These are phyloP conservation scores for Acanthosepion lycidas DNA, from an alignment of 2,888 invertebrate species.

Conservation along the genomic window DNA sequence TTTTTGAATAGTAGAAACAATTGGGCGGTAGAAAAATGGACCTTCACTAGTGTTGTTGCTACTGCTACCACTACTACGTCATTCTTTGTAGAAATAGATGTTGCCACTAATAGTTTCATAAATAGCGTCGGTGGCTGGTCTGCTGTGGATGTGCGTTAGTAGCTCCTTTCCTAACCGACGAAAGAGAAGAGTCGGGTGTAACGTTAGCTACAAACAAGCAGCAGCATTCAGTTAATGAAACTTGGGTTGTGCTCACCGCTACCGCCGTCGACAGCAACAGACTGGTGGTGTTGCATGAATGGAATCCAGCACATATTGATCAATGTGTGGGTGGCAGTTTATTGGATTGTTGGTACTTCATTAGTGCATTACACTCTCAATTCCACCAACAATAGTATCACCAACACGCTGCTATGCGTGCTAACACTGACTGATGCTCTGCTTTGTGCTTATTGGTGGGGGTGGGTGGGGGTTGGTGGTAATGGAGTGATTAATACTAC, in stretches of 20 bases:
- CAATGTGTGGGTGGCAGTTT: conserved; percentile 22
- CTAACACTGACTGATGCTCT: background rate
- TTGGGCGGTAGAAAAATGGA: background rate
- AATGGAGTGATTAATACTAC: background rate
- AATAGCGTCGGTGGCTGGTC: background rate
- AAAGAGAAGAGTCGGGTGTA: background rate
- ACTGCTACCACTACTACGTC: background rate
- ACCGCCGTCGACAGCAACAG: background rate
- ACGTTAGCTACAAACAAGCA: background rate
- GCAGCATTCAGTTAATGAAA: background rate
- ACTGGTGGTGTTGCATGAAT: background rate
- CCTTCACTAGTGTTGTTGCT: no score
- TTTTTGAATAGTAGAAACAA: background rate
- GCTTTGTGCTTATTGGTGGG: background rate
- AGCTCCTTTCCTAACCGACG: background rate
- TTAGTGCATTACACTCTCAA: background rate
- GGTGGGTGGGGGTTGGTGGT: no score
- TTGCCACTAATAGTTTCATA: background rate
- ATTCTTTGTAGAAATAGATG: background rate
- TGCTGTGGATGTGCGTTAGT: background rate
- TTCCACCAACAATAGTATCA: background rate
- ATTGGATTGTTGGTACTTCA: conserved; percentile 22
- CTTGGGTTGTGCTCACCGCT: background rate
- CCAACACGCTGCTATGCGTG: background rate
- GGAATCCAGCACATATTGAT: background rate